These are phyloP conservation scores for Drosophila cardini DNA, from an alignment of 1,140 invertebrate species.

Conservation along the genomic window DNA sequence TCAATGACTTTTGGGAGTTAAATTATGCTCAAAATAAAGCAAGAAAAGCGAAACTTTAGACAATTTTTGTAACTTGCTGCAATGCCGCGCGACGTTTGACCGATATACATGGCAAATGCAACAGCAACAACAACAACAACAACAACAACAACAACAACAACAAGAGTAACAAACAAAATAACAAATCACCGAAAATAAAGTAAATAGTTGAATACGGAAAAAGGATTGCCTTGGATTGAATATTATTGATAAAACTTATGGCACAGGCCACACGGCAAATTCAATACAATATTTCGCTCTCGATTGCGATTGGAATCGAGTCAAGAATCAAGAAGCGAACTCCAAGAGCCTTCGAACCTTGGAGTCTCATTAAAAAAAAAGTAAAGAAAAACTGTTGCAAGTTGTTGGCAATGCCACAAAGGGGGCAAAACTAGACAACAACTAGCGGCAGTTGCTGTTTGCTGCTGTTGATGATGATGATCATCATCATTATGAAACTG, in stretches of 20 bases:
- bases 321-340: background rate
- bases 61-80: conserved; percentile 51
- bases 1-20: conserved; percentile 23
- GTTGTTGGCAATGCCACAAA: conserved; percentile 49
- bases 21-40: conserved; percentile 50
- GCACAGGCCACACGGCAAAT: conserved; percentile 40
- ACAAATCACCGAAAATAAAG: conserved; percentile 56
- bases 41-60: conserved; percentile 58
- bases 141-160: conserved; percentile 2
- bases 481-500: conserved; percentile 54
- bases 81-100: conserved; percentile 63
- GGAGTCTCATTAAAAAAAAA: conserved; percentile 36
- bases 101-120: conserved; percentile 63
- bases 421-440: conserved; percentile 31
- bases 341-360: background rate
- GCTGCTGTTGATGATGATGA: conserved; percentile 27
- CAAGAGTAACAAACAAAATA: conserved; percentile 38
- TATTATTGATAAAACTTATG: conserved; percentile 83
- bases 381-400: conserved; percentile 25
- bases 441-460: conserved; percentile 15
- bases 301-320: background rate
- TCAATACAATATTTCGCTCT: conserved; percentile 32
- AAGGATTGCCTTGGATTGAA: conserved; percentile 73
- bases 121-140: conserved; percentile 33
- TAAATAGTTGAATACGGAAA: conserved; percentile 14